Evolutionary conservation across 2,888 invertebrate species (phyloP).

Genomic region (Drosophila quinaria): DNA sequence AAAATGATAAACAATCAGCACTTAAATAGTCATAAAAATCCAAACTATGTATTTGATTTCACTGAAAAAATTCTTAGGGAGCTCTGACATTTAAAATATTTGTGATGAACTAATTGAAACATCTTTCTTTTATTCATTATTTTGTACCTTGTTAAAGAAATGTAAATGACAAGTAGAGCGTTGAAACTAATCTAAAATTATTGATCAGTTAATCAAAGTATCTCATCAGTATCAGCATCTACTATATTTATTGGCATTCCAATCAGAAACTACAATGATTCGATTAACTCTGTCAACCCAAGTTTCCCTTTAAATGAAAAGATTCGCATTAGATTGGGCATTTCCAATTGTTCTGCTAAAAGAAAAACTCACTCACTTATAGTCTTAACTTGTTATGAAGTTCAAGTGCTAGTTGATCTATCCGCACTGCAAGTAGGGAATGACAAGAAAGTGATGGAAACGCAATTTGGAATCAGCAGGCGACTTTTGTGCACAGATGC

Average conservation of each 20-base stretch:
- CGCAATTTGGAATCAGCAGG: constrained; percentile 55
- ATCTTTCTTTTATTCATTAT: too few relatives aligned
- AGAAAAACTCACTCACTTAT: not conserved
- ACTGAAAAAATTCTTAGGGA: too few relatives aligned
- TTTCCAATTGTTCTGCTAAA: not conserved
- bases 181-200: not conserved
- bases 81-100: too few relatives aligned
- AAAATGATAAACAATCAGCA: too few relatives aligned
- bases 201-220: not conserved
- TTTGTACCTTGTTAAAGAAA: too few relatives aligned
- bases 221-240: not conserved
- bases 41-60: too few relatives aligned
- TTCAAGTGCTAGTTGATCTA: constrained; percentile 2
- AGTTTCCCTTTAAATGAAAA: not conserved
- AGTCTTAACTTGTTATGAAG: not conserved
- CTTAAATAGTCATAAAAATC: too few relatives aligned
- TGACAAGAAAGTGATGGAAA: constrained; percentile 51
- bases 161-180: not conserved
- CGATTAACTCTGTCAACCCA: not conserved
- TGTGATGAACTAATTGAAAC: too few relatives aligned
- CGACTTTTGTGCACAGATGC: constrained; percentile 52
- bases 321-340: not conserved
- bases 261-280: too few relatives aligned
- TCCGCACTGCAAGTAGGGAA: constrained; percentile 18
- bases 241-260: not conserved